Evolutionary conservation across 1,140 invertebrate genomes (phyloP).

Genomic region (Druon quercuslanigerum): DNA sequence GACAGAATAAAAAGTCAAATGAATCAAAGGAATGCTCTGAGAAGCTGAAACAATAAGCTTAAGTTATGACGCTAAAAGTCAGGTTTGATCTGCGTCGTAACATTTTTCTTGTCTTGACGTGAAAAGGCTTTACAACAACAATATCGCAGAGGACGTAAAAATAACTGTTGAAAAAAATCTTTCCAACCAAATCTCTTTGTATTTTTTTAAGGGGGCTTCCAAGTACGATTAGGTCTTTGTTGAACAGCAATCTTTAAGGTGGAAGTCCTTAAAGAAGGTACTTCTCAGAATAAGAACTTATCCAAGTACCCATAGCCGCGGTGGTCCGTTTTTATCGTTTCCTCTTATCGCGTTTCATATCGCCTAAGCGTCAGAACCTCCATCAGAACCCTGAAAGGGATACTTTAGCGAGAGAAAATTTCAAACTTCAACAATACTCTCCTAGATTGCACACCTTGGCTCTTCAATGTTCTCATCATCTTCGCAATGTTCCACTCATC

Average conservation of each 20-base stretch:
- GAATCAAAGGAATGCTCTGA: too few species aligned
- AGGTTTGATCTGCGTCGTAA: not conserved
- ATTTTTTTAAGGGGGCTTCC: not conserved
- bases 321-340: constrained; percentile 12
- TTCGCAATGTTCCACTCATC: not conserved
- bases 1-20: too few species aligned
- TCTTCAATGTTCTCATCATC: not conserved
- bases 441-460: not conserved
- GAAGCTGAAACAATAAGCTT: too few species aligned
- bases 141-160: not conserved
- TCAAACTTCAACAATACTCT: constrained; percentile 23
- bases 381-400: constrained; percentile 12
- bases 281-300: constrained; percentile 1
- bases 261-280: constrained; percentile 11
- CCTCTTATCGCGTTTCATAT: constrained; percentile 16
- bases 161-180: not conserved
- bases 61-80: not conserved
- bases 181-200: not conserved
- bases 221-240: constrained; percentile 5
- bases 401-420: constrained; percentile 1
- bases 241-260: constrained; percentile 1
- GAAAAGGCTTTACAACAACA: not conserved
- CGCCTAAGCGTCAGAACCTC: constrained; percentile 2
- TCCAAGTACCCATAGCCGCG: not conserved
- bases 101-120: not conserved